Conservation (phyloP, 2,888 invertebrate species). For the Geotrupes spiniger region DNA sequence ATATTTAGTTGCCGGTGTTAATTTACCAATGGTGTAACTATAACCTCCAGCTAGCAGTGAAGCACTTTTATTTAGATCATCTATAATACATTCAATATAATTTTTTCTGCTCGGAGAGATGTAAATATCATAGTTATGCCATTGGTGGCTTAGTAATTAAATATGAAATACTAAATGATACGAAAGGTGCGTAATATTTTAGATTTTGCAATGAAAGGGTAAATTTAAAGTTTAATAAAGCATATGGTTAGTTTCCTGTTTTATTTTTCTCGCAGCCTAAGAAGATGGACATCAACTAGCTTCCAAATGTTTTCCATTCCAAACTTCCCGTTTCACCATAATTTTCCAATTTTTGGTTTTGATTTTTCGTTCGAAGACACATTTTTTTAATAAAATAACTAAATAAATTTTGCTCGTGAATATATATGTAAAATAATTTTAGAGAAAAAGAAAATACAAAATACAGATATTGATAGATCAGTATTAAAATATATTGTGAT, state of each 20-base stretch:
- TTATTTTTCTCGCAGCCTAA: constrained; percentile 58
- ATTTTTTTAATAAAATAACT: constrained; percentile 5
- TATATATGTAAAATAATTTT: constrained; percentile 29
- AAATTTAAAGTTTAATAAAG: constrained; percentile 14
- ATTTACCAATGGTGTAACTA: too few relatives aligned
- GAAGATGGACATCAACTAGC: constrained; percentile 56
- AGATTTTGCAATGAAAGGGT: constrained; percentile 16
- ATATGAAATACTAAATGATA: too few relatives aligned
- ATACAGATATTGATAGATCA: constrained; percentile 26
- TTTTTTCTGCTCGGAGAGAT: too few relatives aligned
- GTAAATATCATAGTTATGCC: too few relatives aligned
- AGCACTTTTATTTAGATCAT: too few relatives aligned
- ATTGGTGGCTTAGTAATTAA: too few relatives aligned
- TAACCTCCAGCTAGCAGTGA: too few relatives aligned
- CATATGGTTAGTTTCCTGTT: constrained; percentile 49
- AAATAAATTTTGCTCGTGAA: constrained; percentile 24
- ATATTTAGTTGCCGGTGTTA: too few relatives aligned
- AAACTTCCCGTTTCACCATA: constrained; percentile 21
- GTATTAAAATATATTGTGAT: constrained; percentile 26
- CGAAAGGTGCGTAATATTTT: too few relatives aligned
- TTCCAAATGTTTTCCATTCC: constrained; percentile 44
- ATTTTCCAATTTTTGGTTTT: constrained; percentile 12
- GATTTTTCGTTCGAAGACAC: constrained; percentile 2
- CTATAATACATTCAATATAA: too few relatives aligned
- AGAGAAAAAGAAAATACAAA: constrained; percentile 17